Conservation (phyloP, 53 echinoderm and acorn worm species). For the Arbacia lixula region DNA sequence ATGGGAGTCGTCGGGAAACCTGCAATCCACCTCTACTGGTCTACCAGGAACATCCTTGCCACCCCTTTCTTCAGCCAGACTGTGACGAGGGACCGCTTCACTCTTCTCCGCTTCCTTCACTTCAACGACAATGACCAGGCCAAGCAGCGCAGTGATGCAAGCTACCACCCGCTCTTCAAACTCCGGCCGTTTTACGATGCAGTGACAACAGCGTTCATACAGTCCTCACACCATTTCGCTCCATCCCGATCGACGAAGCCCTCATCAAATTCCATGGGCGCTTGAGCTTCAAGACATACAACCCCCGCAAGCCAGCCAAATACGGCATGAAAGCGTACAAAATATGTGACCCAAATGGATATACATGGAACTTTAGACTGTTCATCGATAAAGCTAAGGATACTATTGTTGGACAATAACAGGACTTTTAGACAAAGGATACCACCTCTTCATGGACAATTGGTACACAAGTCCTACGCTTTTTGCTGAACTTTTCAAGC, state of each 20-base stretch:
- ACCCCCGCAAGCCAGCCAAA: slow-evolving; percentile 28
- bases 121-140: slow-evolving; percentile 50
- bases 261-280: slow-evolving; percentile 33
- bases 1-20: slow-evolving; percentile 61
- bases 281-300: slow-evolving; percentile 46
- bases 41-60: not conserved
- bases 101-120: slow-evolving; percentile 57
- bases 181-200: slow-evolving; percentile 48
- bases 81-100: slow-evolving; percentile 52
- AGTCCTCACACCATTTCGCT: slow-evolving; percentile 40
- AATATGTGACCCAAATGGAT: slow-evolving; percentile 17
- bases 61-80: slow-evolving; percentile 51
- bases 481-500: slow-evolving; percentile 12
- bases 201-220: slow-evolving; percentile 12
- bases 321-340: slow-evolving; percentile 35
- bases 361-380: slow-evolving; percentile 13
- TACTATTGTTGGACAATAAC: slow-evolving; percentile 35
- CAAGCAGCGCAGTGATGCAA: slow-evolving; percentile 25
- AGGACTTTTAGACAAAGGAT: slow-evolving; percentile 46
- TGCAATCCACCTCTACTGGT: slow-evolving; percentile 44
- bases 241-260: slow-evolving; percentile 25
- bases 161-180: slow-evolving; percentile 53
- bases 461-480: slow-evolving; percentile 42
- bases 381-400: not conserved
- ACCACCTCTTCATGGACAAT: slow-evolving; percentile 45